Evolutionary conservation across 2,113 vertebrate genomes (phyloP), one percentile per base, ranked within the genome.

Genomic region (Rattus rattus): DNA sequence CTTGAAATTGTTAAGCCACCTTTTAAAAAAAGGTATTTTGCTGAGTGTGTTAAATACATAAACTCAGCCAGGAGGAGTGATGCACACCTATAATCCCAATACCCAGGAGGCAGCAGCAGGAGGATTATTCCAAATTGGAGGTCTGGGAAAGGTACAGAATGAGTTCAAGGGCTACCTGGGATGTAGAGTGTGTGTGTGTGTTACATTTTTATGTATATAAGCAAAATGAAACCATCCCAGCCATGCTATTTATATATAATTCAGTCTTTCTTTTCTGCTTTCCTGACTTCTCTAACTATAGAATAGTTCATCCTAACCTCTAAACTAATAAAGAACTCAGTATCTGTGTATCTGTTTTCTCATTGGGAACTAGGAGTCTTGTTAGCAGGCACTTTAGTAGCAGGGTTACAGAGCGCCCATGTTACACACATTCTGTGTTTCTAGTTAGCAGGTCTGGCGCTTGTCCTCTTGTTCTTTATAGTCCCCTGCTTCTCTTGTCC

Each of bases 161-260:
- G 19, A 69, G 63, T 69, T 12, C 30, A 52, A 87, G 30, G 65
- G 19, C 63, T 69, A 11, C 19, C 19, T 70, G 30, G 20, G 20
- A 69, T 49, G 13, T 16, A 49, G 19, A 54, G 47, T 52, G 85
- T 36, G 5, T n/a, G 33, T 80, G 16, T 61, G 54, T 33, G 43
- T 76, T 43, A 72, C 73, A 65, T 67, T 73, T 73, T 95, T 97
- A 77, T 3, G 49, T 87, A 85, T 56, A 88, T 84, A 36, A n/a
- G 75, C 63, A 86, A 85, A 81, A 52, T 79, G 13, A 30, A 67
- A 20, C 73, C 43, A 91, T 84, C 39, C 47, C 80, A 93, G 17
- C 43, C 22, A 5, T 54, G 8, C 75, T 73, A 0, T 92, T 96
- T 92, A 83, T 52, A 75, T 90, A 83, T 52, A 70, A 5, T 83